Conservation (phyloP, 2,113 vertebrate genomes). For the Sciurus niger region DNA sequence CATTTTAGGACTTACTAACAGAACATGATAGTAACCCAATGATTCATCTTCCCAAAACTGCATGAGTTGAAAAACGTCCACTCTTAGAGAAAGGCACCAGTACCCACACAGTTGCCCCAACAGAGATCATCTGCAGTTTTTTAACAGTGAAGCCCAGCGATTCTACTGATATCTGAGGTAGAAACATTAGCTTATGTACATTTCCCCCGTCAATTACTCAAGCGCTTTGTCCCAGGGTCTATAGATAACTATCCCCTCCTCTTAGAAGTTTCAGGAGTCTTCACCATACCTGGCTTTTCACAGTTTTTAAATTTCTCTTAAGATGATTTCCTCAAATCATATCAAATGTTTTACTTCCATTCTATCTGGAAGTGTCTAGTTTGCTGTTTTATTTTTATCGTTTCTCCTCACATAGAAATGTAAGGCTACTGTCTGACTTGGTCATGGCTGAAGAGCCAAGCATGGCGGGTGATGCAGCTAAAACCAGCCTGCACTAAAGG, state of each 20-base stretch:
- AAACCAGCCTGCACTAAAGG: background rate
- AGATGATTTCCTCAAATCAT: background rate
- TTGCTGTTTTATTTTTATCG: background rate
- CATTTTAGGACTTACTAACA: background rate
- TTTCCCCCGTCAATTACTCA: background rate
- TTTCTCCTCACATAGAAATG: background rate
- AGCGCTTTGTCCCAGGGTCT: background rate
- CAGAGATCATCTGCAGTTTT: background rate
- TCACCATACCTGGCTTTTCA: background rate
- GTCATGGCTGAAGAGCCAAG: background rate
- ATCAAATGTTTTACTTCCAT: background rate
- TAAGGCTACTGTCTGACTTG: background rate
- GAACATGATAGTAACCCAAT: background rate
- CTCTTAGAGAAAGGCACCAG: background rate
- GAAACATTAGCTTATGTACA: background rate
- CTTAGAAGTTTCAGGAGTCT: background rate
- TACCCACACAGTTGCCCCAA: no score
- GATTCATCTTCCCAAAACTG: background rate
- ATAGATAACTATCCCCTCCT: no score
- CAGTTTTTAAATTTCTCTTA: background rate
- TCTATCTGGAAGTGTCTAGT: background rate
- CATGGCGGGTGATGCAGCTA: background rate
- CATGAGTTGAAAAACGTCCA: background rate
- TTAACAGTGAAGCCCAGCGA: background rate
- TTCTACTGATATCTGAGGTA: background rate